Base-by-base conservation (phyloP, 1,140 invertebrate genomes). In the Drosophila athabasca region DNA sequence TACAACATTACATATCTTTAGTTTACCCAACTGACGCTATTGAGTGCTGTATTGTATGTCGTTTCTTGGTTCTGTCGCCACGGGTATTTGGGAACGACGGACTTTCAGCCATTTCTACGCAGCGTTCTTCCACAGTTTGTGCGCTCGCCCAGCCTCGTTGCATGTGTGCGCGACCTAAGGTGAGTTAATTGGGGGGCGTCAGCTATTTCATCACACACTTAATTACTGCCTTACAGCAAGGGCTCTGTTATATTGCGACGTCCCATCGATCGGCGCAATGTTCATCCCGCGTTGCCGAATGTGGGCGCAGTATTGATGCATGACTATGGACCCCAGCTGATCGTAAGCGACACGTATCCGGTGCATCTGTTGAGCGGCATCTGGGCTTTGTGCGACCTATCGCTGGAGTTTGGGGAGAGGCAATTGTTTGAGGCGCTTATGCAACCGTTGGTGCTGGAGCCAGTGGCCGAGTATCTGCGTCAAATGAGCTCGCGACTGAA, bases 1-100 rank as follows among this genome's bases (percentile, higher is more conserved):
- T 29, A 29, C 6, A 7, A 29, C 26, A 7, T 29, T 31, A 9
- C 8, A 31, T 31, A 8, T 9, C 8, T 26, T 3, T 31, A 92
- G 90, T 91, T 85, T 19, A 79, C 84, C 1, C 91, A 92, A 51
- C 46, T 89, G 45, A 91, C 88, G 1, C 68, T 92, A 1, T 15
- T 92, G 7, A 76, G 80, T 53, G 58, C 66, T 1, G 55, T 57
- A 0, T 35, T 91, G 1, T 82, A 91, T 74, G 80, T 72, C 0
- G 83, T 89, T 0, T 58, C 45, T 6, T 91, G 90, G 90, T 89
- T 79, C 41, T 59, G 70, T 11, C 69, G 72, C 0, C 50, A 85
- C 54, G 58, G 76, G 17, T 73, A 22, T 50, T n/a, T 68, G 15
- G 67, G 74, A 0, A 57, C 48, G 1, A 35, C 13, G 11, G 59